Evolutionary conservation across 2,113 vertebrate species (phyloP).

Genomic region (Patagioenas fasciata): DNA sequence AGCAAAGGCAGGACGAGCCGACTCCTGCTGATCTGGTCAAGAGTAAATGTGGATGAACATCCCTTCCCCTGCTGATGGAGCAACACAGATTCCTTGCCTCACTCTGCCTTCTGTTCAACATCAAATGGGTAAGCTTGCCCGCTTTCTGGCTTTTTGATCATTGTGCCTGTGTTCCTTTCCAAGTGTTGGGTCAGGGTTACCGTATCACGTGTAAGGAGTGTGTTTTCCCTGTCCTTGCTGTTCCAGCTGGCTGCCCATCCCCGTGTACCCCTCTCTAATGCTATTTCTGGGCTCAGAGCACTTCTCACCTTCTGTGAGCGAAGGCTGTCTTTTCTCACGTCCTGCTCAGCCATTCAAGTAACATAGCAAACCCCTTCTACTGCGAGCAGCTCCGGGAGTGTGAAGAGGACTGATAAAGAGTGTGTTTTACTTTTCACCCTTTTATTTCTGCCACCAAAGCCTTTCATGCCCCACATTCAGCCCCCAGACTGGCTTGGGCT

Average conservation of each 20-base stretch:
- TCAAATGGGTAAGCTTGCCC: background rate
- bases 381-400: rapidly evolving
- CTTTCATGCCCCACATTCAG: background rate
- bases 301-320: background rate
- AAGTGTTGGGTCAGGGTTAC: background rate
- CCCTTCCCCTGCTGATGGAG: background rate
- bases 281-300: conserved; percentile 17
- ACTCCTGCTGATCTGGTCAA: background rate
- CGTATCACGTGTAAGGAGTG: background rate
- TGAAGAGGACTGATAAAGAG: background rate
- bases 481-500: background rate
- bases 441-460: background rate
- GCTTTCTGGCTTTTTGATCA: background rate
- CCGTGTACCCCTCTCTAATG: rapidly evolving
- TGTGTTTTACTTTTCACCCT: background rate
- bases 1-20: background rate
- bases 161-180: background rate
- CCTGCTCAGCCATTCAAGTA: background rate
- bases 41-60: background rate
- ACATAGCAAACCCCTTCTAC: background rate
- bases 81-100: rapidly evolving
- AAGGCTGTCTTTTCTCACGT: background rate
- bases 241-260: background rate
- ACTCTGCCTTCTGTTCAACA: background rate
- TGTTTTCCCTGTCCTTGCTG: background rate